Base-by-base conservation (phyloP, 2,797 vertebrate genomes). In the Melanotaenia pygmaea region DNA sequence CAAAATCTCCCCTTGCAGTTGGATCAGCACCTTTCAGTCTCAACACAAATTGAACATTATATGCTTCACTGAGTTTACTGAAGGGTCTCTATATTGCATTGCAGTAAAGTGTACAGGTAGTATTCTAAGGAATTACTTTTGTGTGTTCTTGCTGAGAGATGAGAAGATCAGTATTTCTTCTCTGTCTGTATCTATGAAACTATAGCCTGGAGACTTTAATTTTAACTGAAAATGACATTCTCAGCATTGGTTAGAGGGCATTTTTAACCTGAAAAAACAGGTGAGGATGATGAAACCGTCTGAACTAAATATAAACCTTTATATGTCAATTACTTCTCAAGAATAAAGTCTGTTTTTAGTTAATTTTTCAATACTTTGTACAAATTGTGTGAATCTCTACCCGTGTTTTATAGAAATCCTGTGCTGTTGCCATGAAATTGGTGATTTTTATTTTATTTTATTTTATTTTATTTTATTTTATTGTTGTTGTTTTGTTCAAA, bases 21-120 rank as follows among this genome's bases (percentile, higher is more conserved):
- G 80, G 77, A 70, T 89, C 87, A 87, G 82, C 83, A 81, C 26
- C 66, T 80, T 72, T 70, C 65, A 50, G 51, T 50, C 64, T 79
- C 74, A 66, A 75, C 70, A 83, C 51, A 84, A 76, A 88, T 78
- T 67, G 66, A 76, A 81, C 70, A 82, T 87, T 74, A 87, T 75
- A 77, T 75, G 73, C 64, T 69, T 76, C 71, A 65, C 50, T 59
- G 68, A 65, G 74, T 83, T 84, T 79, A 81, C 82, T 72, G 61
- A 74, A 45, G 30, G 30, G 43, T 34, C 45, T 68, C 80, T 76
- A 59, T 71, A 80, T 77, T 67, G 62, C 56, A 78, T 77, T 75
- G n/a, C 60, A 61, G 26, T 53, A 38, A 35, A 73, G 40, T 76
- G 64, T 70, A 1, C 40, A 57, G 35, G 64, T 70, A 28, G 26